Evolutionary conservation across 2,888 invertebrate species (phyloP).

Genomic region (Netelia inedita): DNA sequence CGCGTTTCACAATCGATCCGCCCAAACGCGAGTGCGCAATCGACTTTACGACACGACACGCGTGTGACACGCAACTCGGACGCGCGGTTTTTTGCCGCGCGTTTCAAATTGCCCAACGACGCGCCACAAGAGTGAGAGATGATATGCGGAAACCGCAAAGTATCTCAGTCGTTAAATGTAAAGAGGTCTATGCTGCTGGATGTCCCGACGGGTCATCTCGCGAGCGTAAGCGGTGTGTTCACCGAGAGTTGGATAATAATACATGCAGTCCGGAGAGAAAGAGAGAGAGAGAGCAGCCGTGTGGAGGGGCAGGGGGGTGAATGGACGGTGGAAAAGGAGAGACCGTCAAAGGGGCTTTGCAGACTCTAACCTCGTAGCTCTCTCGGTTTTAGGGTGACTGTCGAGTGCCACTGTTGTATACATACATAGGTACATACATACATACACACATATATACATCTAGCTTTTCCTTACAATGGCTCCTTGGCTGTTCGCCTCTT

Average conservation of each 20-base stretch:
- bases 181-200: slow-evolving; percentile 1
- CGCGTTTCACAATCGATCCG: not conserved
- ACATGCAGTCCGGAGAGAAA: not conserved
- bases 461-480: not conserved
- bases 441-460: not conserved
- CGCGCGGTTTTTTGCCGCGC: not conserved
- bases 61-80: not conserved
- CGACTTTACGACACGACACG: not conserved
- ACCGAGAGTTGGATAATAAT: slow-evolving; percentile 12
- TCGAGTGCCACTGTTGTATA: slow-evolving; percentile 30
- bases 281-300: slow-evolving; percentile 25
- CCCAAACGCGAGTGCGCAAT: not conserved
- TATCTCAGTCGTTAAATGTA: slow-evolving; percentile 58
- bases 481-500: not conserved
- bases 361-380: slow-evolving; percentile 38
- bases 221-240: not conserved
- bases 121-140: slow-evolving; percentile 30
- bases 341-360: slow-evolving; percentile 62
- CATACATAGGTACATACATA: not conserved
- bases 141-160: slow-evolving; percentile 62
- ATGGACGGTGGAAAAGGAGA: slow-evolving; percentile 28
- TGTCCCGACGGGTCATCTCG: not conserved
- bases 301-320: not conserved
- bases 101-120: slow-evolving; percentile 29
- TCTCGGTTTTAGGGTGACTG: slow-evolving; percentile 57